phyloP scores from a whole-genome alignment of 2,888 invertebrate species.

The Ochropacha duplaris region DNA sequence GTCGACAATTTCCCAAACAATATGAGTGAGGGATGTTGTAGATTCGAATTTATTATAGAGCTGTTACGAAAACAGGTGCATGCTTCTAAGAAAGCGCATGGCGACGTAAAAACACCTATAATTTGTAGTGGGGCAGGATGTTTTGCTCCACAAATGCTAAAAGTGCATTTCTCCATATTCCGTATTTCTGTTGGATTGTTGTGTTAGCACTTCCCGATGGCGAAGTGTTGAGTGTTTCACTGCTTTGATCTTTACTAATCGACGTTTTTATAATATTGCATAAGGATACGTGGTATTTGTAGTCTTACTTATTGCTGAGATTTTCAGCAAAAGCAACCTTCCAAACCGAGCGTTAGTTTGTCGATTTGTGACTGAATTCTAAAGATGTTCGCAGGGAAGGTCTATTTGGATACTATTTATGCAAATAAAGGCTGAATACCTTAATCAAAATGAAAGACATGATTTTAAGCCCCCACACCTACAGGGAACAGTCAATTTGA shows the following conservation, averaged over 20 bases:
- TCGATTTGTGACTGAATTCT: too few relatives aligned
- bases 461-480: too few relatives aligned
- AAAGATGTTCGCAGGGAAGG: too few relatives aligned
- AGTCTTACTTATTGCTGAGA: too few relatives aligned
- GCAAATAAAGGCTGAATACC: too few relatives aligned
- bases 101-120: not conserved
- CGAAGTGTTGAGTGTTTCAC: conserved; percentile 2
- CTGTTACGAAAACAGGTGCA: not conserved
- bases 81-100: conserved; percentile 5
- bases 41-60: not conserved
- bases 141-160: conserved; percentile 25
- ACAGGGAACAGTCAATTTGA: too few relatives aligned
- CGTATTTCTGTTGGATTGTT: conserved; percentile 40
- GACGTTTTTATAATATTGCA: not conserved
- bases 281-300: not conserved
- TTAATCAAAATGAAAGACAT: too few relatives aligned
- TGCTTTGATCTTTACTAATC: not conserved
- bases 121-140: conserved; percentile 24
- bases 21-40: too few relatives aligned
- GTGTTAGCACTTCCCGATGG: conserved; percentile 37
- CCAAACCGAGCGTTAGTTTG: too few relatives aligned
- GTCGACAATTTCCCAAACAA: too few relatives aligned
- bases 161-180: conserved; percentile 20
- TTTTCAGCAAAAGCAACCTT: too few relatives aligned
- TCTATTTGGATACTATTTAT: too few relatives aligned